Conservation (phyloP, 1,140 invertebrate genomes). For the Lepidostoma basale region DNA sequence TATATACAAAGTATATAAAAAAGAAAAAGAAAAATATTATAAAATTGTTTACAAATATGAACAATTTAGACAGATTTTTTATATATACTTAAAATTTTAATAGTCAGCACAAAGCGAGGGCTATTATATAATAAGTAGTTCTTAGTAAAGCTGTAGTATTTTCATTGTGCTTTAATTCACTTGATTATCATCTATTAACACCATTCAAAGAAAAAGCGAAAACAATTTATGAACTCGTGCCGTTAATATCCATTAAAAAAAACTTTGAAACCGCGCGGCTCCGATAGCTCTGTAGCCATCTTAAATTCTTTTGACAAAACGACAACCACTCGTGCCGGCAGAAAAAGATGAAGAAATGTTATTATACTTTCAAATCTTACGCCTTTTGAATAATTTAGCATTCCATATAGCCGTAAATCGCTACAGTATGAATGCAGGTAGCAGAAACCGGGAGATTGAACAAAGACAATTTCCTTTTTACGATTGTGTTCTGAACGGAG, state of each 20-base stretch:
- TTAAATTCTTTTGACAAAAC: constrained; percentile 28
- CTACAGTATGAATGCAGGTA: constrained; percentile 43
- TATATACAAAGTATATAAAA: too few species aligned
- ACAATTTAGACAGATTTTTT: too few species aligned
- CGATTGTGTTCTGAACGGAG: constrained; percentile 9
- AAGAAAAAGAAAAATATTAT: too few species aligned
- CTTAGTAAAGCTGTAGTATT: too few species aligned
- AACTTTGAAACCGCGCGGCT: neutral
- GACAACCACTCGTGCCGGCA: constrained; percentile 9
- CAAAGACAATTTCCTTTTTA: constrained; percentile 31
- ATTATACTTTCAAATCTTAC: constrained; percentile 46
- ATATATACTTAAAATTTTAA: too few species aligned
- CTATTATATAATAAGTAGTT: too few species aligned
- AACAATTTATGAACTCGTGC: neutral
- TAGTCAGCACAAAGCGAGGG: too few species aligned
- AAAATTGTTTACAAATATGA: too few species aligned
- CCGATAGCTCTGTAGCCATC: constrained; percentile 29
- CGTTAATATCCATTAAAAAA: neutral
- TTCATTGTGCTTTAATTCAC: too few species aligned
- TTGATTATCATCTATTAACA: too few species aligned
- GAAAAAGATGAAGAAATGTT: constrained; percentile 42
- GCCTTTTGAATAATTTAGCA: constrained; percentile 47
- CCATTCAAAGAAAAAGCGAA: too few species aligned
- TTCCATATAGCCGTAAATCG: constrained; percentile 47
- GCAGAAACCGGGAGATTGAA: constrained; percentile 26